Conservation (phyloP, 2,113 vertebrate genomes). For the Leucopsar rothschildi region DNA sequence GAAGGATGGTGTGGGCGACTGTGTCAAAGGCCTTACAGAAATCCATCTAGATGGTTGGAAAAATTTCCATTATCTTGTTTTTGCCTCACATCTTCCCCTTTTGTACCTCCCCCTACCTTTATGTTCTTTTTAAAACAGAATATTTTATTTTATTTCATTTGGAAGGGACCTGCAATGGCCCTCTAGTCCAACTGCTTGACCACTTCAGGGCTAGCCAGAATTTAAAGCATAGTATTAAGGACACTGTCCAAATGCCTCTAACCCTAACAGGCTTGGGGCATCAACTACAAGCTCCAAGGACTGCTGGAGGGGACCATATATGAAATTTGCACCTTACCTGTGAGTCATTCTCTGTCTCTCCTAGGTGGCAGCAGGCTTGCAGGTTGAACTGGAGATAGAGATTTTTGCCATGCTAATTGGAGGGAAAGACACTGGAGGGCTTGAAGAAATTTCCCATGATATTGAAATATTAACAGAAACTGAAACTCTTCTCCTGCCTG, state of each 20-base stretch:
- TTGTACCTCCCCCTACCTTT: background rate
- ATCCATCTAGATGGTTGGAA: background rate
- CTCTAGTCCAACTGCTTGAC: background rate
- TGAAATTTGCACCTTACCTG: background rate
- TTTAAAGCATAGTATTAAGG: background rate
- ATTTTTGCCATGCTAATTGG: constrained; percentile 74
- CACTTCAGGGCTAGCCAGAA: background rate
- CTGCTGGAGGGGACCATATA: background rate
- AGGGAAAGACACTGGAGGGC: constrained; percentile 40
- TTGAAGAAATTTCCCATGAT: constrained; percentile 67
- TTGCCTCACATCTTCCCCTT: background rate
- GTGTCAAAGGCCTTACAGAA: background rate
- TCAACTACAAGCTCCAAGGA: background rate
- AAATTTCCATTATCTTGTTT: background rate
- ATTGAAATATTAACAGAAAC: constrained; percentile 84
- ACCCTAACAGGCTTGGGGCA: background rate
- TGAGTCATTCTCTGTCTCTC: background rate
- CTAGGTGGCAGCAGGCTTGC: constrained; percentile 87
- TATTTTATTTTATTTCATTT: background rate
- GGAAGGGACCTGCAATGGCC: background rate
- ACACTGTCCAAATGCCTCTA: background rate
- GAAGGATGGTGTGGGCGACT: background rate
- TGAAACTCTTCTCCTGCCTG: constrained; percentile 81
- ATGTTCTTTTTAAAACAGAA: background rate
- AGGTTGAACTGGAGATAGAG: constrained; percentile 79